phyloP scores from a whole-genome alignment of 2,113 vertebrate genomes.

The Chaetodon trifascialis region DNA sequence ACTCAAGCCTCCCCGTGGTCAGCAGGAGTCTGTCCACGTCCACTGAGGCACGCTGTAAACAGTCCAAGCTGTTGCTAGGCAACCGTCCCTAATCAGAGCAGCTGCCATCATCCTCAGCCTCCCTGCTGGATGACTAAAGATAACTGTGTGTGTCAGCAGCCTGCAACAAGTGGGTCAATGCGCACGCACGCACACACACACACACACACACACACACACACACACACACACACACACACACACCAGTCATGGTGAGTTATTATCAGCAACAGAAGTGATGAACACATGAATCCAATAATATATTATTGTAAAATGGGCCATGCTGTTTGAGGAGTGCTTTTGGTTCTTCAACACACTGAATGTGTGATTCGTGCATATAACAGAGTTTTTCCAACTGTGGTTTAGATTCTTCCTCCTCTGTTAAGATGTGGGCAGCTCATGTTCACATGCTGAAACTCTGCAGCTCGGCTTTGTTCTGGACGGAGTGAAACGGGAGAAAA shows the following conservation, averaged over 20 bases:
- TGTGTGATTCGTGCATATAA: too few relatives aligned
- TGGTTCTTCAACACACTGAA: too few relatives aligned
- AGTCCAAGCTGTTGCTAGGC: constrained; percentile 36
- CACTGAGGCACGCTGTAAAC: constrained; percentile 32
- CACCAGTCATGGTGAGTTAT: not conserved
- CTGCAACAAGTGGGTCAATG: constrained; percentile 30
- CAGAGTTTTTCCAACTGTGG: too few relatives aligned
- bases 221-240: constrained; percentile 14
- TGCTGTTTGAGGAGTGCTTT: too few relatives aligned
- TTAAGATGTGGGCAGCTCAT: too few relatives aligned
- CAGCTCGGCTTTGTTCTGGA: too few relatives aligned
- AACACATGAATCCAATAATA: too few relatives aligned
- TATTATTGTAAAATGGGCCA: too few relatives aligned
- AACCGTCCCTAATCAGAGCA: constrained; percentile 44
- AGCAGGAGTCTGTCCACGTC: constrained; percentile 8
- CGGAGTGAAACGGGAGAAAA: too few relatives aligned
- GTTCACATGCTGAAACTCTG: too few relatives aligned
- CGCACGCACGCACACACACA: constrained; percentile 17
- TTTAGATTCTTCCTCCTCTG: too few relatives aligned
- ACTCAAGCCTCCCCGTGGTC: not conserved
- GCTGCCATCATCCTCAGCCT: constrained; percentile 40
- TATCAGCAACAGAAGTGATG: too few relatives aligned
- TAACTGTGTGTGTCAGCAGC: constrained; percentile 38
- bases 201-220: constrained; percentile 16
- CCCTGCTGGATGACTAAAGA: constrained; percentile 48